Evolutionary conservation across 2,888 invertebrate genomes (phyloP).

Genomic region (Malthinus seriepunctatus): DNA sequence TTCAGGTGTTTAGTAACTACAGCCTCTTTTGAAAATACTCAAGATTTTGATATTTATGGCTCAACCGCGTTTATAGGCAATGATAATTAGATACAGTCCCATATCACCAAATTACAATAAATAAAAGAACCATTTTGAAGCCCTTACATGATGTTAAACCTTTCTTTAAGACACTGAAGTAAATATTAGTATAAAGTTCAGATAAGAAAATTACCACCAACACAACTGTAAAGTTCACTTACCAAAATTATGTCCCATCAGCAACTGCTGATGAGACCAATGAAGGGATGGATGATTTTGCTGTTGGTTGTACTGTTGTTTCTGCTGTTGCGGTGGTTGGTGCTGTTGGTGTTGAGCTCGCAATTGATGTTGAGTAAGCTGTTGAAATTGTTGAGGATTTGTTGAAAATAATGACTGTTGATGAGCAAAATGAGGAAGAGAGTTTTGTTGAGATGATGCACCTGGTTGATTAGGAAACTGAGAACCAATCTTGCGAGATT

Average conservation of each 20-base stretch:
- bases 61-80: too few relatives aligned
- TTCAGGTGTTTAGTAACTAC: too few relatives aligned
- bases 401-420: conserved; percentile 29
- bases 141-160: too few relatives aligned
- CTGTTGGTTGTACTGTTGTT: conserved; percentile 40
- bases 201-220: too few relatives aligned
- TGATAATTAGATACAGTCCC: too few relatives aligned
- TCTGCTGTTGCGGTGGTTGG: conserved; percentile 46
- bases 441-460: conserved; percentile 21
- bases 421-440: conserved; percentile 23
- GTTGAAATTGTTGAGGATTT: conserved; percentile 33
- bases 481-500: conserved; percentile 30
- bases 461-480: conserved; percentile 30
- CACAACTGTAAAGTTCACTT: background rate
- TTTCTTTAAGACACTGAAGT: too few relatives aligned
- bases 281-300: conserved; percentile 55
- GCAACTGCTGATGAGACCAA: conserved; percentile 46
- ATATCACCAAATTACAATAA: too few relatives aligned
- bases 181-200: too few relatives aligned
- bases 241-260: conserved; percentile 30
- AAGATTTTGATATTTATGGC: too few relatives aligned
- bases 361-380: conserved; percentile 43
- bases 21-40: too few relatives aligned
- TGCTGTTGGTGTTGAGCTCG: conserved; percentile 48
- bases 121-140: too few relatives aligned